Evolutionary conservation across 2,113 vertebrate genomes (phyloP).

Genomic region (Brevimyrus niger): DNA sequence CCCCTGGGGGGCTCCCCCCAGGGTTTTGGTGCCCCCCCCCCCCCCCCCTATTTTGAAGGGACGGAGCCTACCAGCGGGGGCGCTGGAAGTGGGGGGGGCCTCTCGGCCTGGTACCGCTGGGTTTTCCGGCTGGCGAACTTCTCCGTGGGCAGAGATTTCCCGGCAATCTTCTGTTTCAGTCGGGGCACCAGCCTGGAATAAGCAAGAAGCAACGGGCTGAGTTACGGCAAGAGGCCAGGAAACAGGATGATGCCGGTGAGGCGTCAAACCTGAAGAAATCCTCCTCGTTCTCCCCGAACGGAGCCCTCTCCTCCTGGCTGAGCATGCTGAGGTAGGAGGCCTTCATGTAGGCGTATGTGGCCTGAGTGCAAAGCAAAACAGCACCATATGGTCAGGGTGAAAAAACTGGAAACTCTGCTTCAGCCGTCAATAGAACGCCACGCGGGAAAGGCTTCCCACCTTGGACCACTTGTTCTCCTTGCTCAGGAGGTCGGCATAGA

Average conservation of each 20-base stretch:
- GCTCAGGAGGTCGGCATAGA: conserved; percentile 72
- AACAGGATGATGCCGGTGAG: too few relatives aligned
- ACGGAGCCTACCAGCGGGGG: conserved; percentile 73
- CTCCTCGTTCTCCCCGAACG: conserved; percentile 63
- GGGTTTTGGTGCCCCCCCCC: neutral
- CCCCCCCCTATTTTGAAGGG: neutral
- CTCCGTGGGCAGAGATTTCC: conserved; percentile 93
- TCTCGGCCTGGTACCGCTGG: conserved; percentile 76
- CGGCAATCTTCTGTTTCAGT: conserved; percentile 97
- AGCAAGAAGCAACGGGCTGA: conserved; percentile 23
- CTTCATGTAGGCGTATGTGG: conserved; percentile 77
- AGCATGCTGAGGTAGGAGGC: conserved; percentile 76
- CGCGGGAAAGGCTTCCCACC: conserved; percentile 40
- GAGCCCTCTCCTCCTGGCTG: conserved; percentile 61
- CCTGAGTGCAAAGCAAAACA: conserved; percentile 41
- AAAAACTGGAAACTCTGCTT: neutral
- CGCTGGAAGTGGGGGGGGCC: conserved; percentile 72
- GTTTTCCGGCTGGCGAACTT: conserved; percentile 97
- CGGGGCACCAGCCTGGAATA: conserved; percentile 76
- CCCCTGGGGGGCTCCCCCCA: neutral
- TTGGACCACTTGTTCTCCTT: conserved; percentile 77
- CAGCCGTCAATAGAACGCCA: neutral
- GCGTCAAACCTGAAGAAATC: conserved; percentile 63
- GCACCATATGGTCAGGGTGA: neutral
- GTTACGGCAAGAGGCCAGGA: too few relatives aligned